A percentile compares a stretch with the other conserved stretches of the same genome.
These are phyloP conservation scores for Heliconius hortense DNA, from an alignment of 2,888 invertebrate genomes.

Conservation along the genomic window DNA sequence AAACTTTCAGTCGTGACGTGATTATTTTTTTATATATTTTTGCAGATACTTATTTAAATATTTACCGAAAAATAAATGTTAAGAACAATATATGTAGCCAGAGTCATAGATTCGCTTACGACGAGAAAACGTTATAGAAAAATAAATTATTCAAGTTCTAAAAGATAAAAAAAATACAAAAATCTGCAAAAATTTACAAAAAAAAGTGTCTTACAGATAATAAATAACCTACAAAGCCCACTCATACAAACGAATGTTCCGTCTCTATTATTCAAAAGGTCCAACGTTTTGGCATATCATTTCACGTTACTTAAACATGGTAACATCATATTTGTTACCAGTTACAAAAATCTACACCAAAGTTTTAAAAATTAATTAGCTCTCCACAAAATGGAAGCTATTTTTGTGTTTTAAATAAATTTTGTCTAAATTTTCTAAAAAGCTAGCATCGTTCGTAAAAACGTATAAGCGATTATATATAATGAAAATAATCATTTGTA, in stretches of 20 bases:
- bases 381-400: constrained; percentile 70
- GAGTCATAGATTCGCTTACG: neutral
- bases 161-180: constrained; percentile 31
- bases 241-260: constrained; percentile 13
- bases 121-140: constrained; percentile 4
- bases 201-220: constrained; percentile 12
- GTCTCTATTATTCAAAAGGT: constrained; percentile 13
- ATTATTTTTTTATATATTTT: constrained; percentile 21
- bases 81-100: constrained; percentile 1
- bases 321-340: constrained; percentile 35
- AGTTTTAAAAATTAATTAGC: constrained; percentile 45
- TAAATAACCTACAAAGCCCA: constrained; percentile 19
- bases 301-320: constrained; percentile 20
- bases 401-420: constrained; percentile 49
- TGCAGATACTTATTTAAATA: constrained; percentile 17
- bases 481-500: constrained; percentile 76
- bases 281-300: constrained; percentile 14
- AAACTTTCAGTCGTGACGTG: constrained; percentile 20
- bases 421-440: constrained; percentile 50
- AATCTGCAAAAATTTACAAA: constrained; percentile 33
- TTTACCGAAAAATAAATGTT: neutral
- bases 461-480: constrained; percentile 34
- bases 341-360: constrained; percentile 33
- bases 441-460: constrained; percentile 59
- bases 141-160: constrained; percentile 20